Evolutionary conservation across 2,888 invertebrate genomes (phyloP), one percentile per base, ranked within the genome.

Genomic region (Microctonus brassicae): DNA sequence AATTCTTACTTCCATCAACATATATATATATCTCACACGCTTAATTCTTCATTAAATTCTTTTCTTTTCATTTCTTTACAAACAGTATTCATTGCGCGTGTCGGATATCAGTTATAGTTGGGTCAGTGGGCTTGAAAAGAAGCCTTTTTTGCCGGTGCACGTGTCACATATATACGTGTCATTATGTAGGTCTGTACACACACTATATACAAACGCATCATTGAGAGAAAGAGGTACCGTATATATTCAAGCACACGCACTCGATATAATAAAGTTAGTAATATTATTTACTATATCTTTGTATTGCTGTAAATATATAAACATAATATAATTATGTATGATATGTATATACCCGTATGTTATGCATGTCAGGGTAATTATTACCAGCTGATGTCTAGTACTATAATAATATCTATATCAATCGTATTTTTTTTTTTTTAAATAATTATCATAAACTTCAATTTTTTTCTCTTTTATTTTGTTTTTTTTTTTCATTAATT

Each of bases 61-160:
- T 47, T 6, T 7, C 17, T 47, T 65, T 39, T 17, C 7, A 29
- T 29, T 5, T 3, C 3, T 29, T 5, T 29, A 29, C 7, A 6
- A 17, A 47, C 17, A 17, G 17, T 47, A 47, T 47, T 47, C 47
- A 47, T 47, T 47, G 47, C n/a, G 47, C 47, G 47, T 47, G 47
- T 47, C 47, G 47, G 47, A 47, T 47, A 47, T 47, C 47, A 47
- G 60, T 13, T 55, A 58, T 60, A 39, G 58, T 17, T 47, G 57
- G 66, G 65, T 62, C 69, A 69, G 62, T 69, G 69, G 69, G 69
- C 36, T 69, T 36, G 62, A 69, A 33, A 62, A 53, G 39, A 53
- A 52, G 20, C 26, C 24, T 39, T 69, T 69, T 69, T 39, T 57
- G 22, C 36, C 53, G 62, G 53, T 69, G 69, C 69, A 69, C 69